phyloP scores from a whole-genome alignment of 2,888 invertebrate species.

The Amiota communis region DNA sequence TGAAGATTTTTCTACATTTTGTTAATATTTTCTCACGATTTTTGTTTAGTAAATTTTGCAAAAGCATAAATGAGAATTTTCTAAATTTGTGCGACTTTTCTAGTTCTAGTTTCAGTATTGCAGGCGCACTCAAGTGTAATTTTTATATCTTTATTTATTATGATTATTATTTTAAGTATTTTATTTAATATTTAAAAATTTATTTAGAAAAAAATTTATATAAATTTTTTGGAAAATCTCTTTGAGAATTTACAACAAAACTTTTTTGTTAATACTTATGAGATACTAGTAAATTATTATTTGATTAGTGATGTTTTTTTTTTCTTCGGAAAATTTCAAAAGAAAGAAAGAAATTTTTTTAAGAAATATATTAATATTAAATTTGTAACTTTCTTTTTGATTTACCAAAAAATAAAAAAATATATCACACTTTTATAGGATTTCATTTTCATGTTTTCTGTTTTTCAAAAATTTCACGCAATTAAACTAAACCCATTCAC shows the following conservation, averaged over 20 bases:
- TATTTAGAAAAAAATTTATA: slow-evolving; percentile 13
- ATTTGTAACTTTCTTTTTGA: slow-evolving; percentile 32
- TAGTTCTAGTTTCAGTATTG: no score
- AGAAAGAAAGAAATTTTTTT: slow-evolving; percentile 11
- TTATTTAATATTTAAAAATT: slow-evolving; percentile 16
- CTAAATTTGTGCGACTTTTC: no score
- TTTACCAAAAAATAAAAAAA: slow-evolving; percentile 39
- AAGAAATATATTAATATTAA: not conserved
- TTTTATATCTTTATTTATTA: slow-evolving; percentile 27
- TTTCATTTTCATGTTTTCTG: slow-evolving; percentile 29
- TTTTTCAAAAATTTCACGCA: slow-evolving; percentile 26
- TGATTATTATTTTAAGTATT: not conserved
- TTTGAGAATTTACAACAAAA: slow-evolving; percentile 26
- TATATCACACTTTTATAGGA: slow-evolving; percentile 36
- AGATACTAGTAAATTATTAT: slow-evolving; percentile 15
- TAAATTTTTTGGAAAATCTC: slow-evolving; percentile 18
- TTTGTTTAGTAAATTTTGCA: slow-evolving; percentile 40
- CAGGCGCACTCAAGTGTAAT: not conserved
- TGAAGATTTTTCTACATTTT: not conserved
- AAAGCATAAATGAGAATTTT: slow-evolving; percentile 32
- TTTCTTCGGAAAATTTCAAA: slow-evolving; percentile 15
- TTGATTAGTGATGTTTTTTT: slow-evolving; percentile 26
- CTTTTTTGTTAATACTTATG: slow-evolving; percentile 35
- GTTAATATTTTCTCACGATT: no score
- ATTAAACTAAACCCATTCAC: slow-evolving; percentile 64